Conservation (phyloP, 2,113 vertebrate species). For the Ibidorhyncha struthersii region DNA sequence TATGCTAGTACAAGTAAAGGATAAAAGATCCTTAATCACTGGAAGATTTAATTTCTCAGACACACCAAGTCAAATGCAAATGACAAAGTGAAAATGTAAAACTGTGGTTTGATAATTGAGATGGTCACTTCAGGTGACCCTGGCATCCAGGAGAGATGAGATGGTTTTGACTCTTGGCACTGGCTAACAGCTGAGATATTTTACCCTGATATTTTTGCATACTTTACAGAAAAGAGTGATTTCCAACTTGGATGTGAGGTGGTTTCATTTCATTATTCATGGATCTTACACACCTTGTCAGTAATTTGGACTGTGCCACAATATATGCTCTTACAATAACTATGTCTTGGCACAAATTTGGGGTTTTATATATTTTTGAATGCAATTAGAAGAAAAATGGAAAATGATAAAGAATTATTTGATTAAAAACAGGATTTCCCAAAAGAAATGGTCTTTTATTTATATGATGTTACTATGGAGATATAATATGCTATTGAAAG, state of each 20-base stretch:
- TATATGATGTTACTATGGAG: conserved; percentile 2
- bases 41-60: background rate
- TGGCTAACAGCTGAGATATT: background rate
- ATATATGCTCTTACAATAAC: background rate
- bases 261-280: background rate
- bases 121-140: background rate
- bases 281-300: background rate
- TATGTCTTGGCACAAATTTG: background rate
- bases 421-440: background rate
- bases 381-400: background rate
- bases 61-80: background rate
- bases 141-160: background rate
- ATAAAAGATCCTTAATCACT: background rate
- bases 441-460: background rate
- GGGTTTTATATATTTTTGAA: background rate
- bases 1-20: background rate
- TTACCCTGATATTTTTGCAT: background rate
- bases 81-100: background rate
- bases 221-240: background rate
- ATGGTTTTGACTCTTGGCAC: background rate
- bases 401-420: background rate
- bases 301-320: background rate
- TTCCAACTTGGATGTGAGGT: background rate
- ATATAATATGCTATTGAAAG: background rate
- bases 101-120: background rate